phyloP scores from a whole-genome alignment of 2,113 vertebrate species.

The Grammomys surdaster region DNA sequence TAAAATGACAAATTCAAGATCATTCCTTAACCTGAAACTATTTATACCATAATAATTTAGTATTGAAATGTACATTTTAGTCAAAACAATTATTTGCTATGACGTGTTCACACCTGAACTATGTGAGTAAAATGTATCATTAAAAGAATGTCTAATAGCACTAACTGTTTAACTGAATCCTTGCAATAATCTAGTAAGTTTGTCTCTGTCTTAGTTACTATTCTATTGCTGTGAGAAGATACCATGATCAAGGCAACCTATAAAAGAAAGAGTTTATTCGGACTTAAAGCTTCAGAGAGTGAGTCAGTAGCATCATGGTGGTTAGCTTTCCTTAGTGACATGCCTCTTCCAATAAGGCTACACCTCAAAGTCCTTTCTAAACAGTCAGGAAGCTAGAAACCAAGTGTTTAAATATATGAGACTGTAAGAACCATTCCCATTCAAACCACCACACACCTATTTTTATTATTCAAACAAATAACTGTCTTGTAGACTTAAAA shows the following conservation, averaged over 20 bases:
- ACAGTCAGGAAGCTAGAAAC: neutral
- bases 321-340: neutral
- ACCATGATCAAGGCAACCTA: neutral
- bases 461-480: neutral
- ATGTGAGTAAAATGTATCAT: neutral
- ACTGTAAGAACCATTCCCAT: neutral
- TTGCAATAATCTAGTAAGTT: neutral
- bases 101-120: neutral
- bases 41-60: conserved; percentile 37
- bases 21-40: conserved; percentile 29
- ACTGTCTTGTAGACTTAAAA: neutral
- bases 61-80: conserved; percentile 6
- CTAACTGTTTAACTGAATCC: neutral
- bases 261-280: neutral
- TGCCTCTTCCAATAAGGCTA: neutral
- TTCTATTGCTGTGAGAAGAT: neutral
- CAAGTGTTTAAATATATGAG: neutral
- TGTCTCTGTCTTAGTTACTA: neutral
- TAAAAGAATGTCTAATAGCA: neutral
- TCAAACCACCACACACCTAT: neutral
- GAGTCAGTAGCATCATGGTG: too few relatives aligned
- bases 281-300: neutral
- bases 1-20: conserved; percentile 45
- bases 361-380: neutral
- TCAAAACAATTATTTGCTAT: conserved; percentile 30